These are phyloP conservation scores for Coptotermes formosanus DNA, from an alignment of 1,140 invertebrate species.

Conservation along the genomic window DNA sequence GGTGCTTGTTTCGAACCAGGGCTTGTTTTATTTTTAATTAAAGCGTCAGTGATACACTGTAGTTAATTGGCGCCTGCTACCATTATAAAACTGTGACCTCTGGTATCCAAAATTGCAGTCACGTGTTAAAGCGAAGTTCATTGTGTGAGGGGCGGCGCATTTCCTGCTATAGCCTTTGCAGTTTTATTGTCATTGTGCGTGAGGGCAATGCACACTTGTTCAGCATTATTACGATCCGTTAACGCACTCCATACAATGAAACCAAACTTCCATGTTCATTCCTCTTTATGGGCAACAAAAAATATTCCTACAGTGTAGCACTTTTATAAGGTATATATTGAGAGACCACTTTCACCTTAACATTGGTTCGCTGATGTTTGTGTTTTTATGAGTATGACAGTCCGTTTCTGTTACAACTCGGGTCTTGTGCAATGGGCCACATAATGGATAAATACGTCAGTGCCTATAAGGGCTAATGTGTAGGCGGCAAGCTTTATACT, in stretches of 20 bases:
- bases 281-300: neutral
- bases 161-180: neutral
- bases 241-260: neutral
- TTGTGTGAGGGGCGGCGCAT: neutral
- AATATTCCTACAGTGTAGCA: too few relatives aligned
- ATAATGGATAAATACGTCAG: too few relatives aligned
- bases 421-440: too few relatives aligned
- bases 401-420: too few relatives aligned
- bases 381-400: too few relatives aligned
- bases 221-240: neutral
- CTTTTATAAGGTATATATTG: too few relatives aligned
- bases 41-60: neutral
- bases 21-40: constrained; percentile 20
- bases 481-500: too few relatives aligned
- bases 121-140: neutral
- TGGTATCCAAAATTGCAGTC: neutral
- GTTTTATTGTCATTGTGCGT: neutral
- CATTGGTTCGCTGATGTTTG: too few relatives aligned
- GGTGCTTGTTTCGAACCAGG: neutral
- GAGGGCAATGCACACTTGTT: neutral
- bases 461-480: too few relatives aligned
- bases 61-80: neutral
- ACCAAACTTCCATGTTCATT: neutral
- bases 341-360: too few relatives aligned
- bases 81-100: neutral